phyloP scores from a whole-genome alignment of 1,140 invertebrate genomes.

The Cotesia typhae region DNA sequence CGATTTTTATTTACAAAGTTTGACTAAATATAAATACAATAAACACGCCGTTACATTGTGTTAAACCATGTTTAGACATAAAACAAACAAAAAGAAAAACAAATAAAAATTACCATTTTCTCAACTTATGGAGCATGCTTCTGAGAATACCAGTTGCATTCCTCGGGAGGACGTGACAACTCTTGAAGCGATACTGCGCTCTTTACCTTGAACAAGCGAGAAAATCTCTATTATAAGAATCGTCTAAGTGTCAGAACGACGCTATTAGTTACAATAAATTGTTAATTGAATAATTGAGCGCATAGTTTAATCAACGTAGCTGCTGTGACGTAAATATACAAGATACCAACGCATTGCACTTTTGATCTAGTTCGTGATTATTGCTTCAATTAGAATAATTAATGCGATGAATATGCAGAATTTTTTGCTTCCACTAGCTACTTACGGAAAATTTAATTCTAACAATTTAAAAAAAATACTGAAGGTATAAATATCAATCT shows the following conservation, averaged over 20 bases:
- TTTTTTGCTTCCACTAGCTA: too few species aligned
- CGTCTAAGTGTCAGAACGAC: constrained; percentile 23
- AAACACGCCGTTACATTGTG: too few species aligned
- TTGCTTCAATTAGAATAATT: constrained; percentile 18
- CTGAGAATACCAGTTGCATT: constrained; percentile 28
- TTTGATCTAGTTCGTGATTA: constrained; percentile 17
- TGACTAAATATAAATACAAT: too few species aligned
- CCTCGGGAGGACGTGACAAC: constrained; percentile 6
- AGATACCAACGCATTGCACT: background rate
- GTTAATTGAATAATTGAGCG: constrained; percentile 22
- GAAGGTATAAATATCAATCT: too few species aligned
- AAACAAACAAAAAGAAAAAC: background rate
- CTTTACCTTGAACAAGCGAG: constrained; percentile 8
- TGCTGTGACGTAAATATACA: constrained; percentile 16
- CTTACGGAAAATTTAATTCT: too few species aligned
- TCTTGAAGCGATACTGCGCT: constrained; percentile 15
- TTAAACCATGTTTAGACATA: too few species aligned
- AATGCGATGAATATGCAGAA: constrained; percentile 8
- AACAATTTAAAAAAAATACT: too few species aligned
- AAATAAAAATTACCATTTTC: constrained; percentile 6
- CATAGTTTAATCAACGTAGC: background rate
- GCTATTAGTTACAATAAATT: constrained; percentile 29
- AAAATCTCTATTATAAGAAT: constrained; percentile 3
- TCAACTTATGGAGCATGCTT: background rate
- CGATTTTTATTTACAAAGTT: too few species aligned